Conservation (phyloP, 2,888 invertebrate genomes). For the Nomada ferruginata region DNA sequence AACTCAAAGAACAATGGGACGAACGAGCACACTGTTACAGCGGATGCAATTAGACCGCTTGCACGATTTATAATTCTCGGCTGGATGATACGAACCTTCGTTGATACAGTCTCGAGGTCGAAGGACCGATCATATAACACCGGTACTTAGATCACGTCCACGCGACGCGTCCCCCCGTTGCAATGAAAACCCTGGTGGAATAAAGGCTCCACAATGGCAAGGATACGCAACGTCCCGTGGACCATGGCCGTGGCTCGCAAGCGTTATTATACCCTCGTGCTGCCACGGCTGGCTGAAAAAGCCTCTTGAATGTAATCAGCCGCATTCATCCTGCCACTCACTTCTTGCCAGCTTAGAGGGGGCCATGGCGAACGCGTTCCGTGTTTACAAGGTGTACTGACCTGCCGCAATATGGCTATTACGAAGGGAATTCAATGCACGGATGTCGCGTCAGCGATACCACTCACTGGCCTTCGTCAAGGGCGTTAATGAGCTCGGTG, state of each 20-base stretch:
- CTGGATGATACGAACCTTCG: neutral
- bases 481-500: slow-evolving; percentile 33
- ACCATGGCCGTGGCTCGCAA: slow-evolving; percentile 38
- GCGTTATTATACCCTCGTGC: slow-evolving; percentile 59
- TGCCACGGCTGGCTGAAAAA: slow-evolving; percentile 59
- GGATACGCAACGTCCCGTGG: slow-evolving; percentile 48
- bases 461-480: slow-evolving; percentile 40
- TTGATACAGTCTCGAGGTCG: slow-evolving; percentile 8
- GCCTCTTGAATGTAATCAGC: slow-evolving; percentile 70
- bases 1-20: slow-evolving; percentile 34
- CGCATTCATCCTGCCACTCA: slow-evolving; percentile 71
- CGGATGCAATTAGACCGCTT: slow-evolving; percentile 43
- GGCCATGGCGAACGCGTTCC: slow-evolving; percentile 51
- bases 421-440: slow-evolving; percentile 54
- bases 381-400: slow-evolving; percentile 68
- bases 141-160: slow-evolving; percentile 49
- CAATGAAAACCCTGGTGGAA: slow-evolving; percentile 44
- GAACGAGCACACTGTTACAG: slow-evolving; percentile 6
- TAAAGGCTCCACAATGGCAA: slow-evolving; percentile 58
- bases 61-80: slow-evolving; percentile 37
- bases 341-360: slow-evolving; percentile 63
- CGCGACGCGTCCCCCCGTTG: slow-evolving; percentile 33
- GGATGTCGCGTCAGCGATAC: slow-evolving; percentile 30
- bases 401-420: slow-evolving; percentile 65
- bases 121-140: slow-evolving; percentile 47